These are phyloP conservation scores for Denticeps clupeoides DNA, from an alignment of 2,797 vertebrate genomes.

Conservation along the genomic window DNA sequence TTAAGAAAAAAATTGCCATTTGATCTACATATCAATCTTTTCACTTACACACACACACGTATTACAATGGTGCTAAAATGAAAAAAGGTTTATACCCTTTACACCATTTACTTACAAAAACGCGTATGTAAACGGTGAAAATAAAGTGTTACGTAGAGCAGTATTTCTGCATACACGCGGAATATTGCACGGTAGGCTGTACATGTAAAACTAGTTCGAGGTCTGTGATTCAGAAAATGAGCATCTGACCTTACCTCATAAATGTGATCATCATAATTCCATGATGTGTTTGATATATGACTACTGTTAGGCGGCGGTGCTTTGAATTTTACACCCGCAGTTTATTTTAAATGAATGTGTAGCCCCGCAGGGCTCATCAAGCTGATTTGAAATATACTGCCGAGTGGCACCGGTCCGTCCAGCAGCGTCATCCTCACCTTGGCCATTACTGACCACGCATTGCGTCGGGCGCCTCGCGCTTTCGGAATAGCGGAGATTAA, in stretches of 20 bases:
- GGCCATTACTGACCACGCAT: constrained; percentile 25
- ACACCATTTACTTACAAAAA: too few species aligned
- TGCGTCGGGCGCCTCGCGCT: constrained; percentile 16
- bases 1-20: too few species aligned
- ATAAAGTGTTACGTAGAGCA: too few species aligned
- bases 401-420: constrained; percentile 10
- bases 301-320: constrained; percentile 8
- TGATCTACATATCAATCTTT: too few species aligned
- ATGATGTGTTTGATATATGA: constrained; percentile 12
- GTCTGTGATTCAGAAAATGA: too few species aligned
- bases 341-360: constrained; percentile 14
- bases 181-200: too few species aligned
- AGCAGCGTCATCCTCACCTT: constrained; percentile 16
- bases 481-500: constrained; percentile 30
- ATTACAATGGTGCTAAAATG: too few species aligned
- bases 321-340: constrained; percentile 15
- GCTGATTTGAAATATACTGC: constrained; percentile 19
- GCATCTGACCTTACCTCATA: constrained; percentile 7
- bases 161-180: too few species aligned
- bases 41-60: too few species aligned
- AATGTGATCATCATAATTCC: constrained; percentile 6
- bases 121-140: too few species aligned
- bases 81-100: too few species aligned
- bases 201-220: too few species aligned
- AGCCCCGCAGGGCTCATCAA: constrained; percentile 16